A percentile compares a stretch with the other conserved stretches of the same genome.
Conservation (phyloP, 2,888 invertebrate species). For the Ischnura elegans region DNA sequence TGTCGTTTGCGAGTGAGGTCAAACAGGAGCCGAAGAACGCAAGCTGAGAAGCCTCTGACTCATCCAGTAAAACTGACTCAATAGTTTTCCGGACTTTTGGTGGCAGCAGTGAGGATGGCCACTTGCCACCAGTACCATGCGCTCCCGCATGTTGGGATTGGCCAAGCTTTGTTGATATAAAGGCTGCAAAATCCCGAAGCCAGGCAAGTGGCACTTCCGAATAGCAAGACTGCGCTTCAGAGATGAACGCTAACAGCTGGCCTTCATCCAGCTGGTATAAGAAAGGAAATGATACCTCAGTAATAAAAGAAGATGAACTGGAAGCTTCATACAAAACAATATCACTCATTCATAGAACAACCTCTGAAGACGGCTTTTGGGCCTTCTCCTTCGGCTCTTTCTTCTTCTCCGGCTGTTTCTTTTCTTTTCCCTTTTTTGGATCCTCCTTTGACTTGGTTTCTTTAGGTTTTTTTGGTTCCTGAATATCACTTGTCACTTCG, state of each 20-base stretch:
- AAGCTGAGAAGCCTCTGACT: conserved; percentile 83
- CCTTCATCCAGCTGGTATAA: conserved; percentile 70
- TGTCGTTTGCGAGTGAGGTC: conserved; percentile 85
- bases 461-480: conserved; percentile 75
- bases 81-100: conserved; percentile 78
- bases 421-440: conserved; percentile 72
- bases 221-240: conserved; percentile 83
- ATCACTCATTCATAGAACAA: not conserved
- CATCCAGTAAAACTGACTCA: conserved; percentile 80
- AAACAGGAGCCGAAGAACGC: conserved; percentile 86
- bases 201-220: conserved; percentile 86
- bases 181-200: conserved; percentile 85
- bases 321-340: not conserved
- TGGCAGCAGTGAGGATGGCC: conserved; percentile 77
- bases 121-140: conserved; percentile 77
- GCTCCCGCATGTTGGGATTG: conserved; percentile 82
- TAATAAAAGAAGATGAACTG: not conserved
- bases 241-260: conserved; percentile 74
- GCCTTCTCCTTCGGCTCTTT: conserved; percentile 31
- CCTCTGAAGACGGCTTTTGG: conserved; percentile 22
- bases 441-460: conserved; percentile 80
- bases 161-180: conserved; percentile 82
- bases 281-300: not conserved
- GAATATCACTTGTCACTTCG: conserved; percentile 74
- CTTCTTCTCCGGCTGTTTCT: conserved; percentile 52